A percentile compares a stretch with the other conserved stretches of the same genome.
Conservation (phyloP, 2,797 vertebrate species). For the Danio albolineatus region DNA sequence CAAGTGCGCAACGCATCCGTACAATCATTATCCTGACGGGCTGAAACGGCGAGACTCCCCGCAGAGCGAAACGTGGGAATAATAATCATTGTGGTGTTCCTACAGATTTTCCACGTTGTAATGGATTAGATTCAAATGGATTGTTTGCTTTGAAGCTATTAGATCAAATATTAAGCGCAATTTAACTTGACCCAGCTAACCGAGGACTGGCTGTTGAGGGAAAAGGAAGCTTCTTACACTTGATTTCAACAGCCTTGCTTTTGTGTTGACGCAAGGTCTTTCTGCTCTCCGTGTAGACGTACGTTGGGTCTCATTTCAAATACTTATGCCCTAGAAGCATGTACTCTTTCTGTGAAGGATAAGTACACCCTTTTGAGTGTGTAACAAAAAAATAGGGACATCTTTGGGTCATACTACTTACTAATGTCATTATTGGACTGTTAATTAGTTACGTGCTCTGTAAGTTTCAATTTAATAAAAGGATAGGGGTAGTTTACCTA, state of each 20-base stretch:
- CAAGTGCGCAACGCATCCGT: background rate
- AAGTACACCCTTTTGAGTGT: no score
- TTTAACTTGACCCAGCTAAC: background rate
- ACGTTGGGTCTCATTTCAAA: no score
- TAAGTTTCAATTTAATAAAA: no score
- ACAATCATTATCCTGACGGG: background rate
- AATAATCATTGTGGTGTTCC: conserved; percentile 18
- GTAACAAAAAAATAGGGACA: no score
- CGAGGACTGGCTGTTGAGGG: background rate
- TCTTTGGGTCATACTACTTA: no score
- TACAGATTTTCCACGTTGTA: background rate
- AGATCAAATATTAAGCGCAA: conserved; percentile 12
- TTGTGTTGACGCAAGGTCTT: conserved; percentile 8
- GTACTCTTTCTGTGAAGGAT: no score
- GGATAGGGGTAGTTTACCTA: no score
- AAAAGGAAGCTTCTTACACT: conserved; percentile 1
- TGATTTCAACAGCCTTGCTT: conserved; percentile 23
- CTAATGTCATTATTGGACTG: no score
- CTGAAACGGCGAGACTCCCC: conserved; percentile 13
- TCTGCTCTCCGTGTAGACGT: conserved; percentile 7
- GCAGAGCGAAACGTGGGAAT: conserved; percentile 8
- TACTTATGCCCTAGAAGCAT: no score
- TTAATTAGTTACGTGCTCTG: no score
- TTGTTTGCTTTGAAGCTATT: conserved; percentile 41
- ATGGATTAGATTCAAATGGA: conserved; percentile 19